These are phyloP conservation scores for Macrosteles quadrilineatus DNA, from an alignment of 1,140 invertebrate species.

Conservation along the genomic window DNA sequence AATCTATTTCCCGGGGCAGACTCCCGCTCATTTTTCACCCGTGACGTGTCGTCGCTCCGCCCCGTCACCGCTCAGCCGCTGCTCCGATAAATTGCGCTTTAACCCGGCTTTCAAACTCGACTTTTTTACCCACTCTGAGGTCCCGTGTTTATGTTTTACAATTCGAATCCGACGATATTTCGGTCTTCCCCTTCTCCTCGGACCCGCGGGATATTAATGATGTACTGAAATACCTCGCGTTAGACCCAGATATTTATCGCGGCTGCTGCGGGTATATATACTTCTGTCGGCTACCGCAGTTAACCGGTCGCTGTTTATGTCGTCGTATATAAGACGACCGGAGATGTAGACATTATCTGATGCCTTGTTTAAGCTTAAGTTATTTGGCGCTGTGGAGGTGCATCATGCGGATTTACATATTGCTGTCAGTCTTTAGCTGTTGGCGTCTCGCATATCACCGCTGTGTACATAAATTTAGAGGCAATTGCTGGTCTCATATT, in stretches of 20 bases:
- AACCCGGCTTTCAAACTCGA: conserved; percentile 27
- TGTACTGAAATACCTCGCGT: conserved; percentile 4
- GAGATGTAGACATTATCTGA: conserved; percentile 13
- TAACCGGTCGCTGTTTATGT: background rate
- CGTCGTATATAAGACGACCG: background rate
- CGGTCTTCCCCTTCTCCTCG: background rate
- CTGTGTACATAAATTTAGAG: too few species aligned
- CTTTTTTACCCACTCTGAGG: conserved; percentile 14
- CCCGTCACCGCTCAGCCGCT: conserved; percentile 15
- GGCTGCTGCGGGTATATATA: background rate
- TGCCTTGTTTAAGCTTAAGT: background rate
- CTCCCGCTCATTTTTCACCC: conserved; percentile 32
- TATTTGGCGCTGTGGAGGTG: background rate
- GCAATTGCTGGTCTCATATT: too few species aligned
- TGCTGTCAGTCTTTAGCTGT: background rate
- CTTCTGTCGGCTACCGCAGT: background rate
- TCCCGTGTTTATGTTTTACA: conserved; percentile 16
- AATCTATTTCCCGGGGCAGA: conserved; percentile 33
- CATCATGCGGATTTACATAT: conserved; percentile 1
- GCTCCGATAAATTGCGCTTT: conserved; percentile 25
- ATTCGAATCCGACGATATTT: conserved; percentile 17
- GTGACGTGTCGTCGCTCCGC: conserved; percentile 22
- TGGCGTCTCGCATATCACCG: too few species aligned
- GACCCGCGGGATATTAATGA: conserved; percentile 1
- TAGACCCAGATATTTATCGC: background rate